These are phyloP conservation scores for Heliconius hortense DNA, from an alignment of 2,888 invertebrate genomes.

Conservation along the genomic window DNA sequence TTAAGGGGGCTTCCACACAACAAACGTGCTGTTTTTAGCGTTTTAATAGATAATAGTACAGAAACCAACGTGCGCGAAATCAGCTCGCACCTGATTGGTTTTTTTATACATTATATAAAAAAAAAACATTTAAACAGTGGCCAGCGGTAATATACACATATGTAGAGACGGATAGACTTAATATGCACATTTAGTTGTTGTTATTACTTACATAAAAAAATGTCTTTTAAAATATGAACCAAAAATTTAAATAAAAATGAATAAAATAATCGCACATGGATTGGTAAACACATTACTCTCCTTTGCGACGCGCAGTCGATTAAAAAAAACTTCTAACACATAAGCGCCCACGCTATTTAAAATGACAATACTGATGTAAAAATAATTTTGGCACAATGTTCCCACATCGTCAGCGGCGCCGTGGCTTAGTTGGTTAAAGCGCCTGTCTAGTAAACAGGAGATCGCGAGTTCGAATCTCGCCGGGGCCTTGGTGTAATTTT, in stretches of 20 bases:
- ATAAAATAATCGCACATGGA: background rate
- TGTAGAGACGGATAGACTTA: no score
- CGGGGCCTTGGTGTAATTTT: constrained; percentile 59
- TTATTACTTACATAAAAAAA: no score
- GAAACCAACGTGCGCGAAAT: no score
- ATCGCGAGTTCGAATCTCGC: constrained; percentile 79
- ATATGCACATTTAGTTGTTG: no score
- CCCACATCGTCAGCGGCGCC: constrained; percentile 67
- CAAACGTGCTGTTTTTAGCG: no score
- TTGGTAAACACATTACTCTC: no score
- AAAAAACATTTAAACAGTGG: no score
- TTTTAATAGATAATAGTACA: no score
- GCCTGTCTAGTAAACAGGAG: constrained; percentile 81
- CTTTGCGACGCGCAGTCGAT: background rate
- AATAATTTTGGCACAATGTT: background rate
- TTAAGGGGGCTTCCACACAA: no score
- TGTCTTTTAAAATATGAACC: background rate
- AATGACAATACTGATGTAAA: background rate
- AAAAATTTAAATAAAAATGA: background rate
- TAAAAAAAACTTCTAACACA: background rate
- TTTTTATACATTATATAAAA: no score
- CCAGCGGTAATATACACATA: no score
- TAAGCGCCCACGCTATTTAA: background rate
- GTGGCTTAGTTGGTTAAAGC: constrained; percentile 89
- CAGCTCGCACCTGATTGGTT: no score